Base-by-base conservation (phyloP, 2,113 vertebrate species). In the Ibidorhyncha struthersii region DNA sequence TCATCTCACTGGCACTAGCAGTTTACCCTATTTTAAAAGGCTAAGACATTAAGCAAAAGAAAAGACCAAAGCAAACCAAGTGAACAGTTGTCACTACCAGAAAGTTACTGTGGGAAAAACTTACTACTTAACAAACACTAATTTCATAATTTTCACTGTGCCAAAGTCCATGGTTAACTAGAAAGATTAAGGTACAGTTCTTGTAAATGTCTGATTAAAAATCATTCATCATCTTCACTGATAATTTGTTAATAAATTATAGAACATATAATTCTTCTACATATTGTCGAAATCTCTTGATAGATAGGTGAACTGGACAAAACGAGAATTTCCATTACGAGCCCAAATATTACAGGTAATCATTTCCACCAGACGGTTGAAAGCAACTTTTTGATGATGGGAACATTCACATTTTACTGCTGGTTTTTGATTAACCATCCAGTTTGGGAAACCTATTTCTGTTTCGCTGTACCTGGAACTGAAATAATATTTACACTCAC, bases 401-500 rank as follows among this genome's bases (percentile, higher is more conserved):
- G 78, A 63, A 5, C 83, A 55, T 36, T 79, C 5, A 26, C 41
- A 14, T 45, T 69, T 89, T 67, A 50, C 34, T 83, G 25, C 27
- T 82, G 32, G 4, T 26, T 86, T 95, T 83, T 55, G 10, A 82
- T 59, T 88, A 97, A 93, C 90, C 56, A 88, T 53, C 10, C 70
- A 26, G 18, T 82, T 86, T 94, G 86, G 77, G 97, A 97, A 96
- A 92, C 34, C 36, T 82, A 21, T 26, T 87, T 78, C 49, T 74
- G 40, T 56, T 90, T 78, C 66, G 52, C 70, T 53, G 10, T 45
- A 63, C 65, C 74, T 87, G 67, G 80, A 82, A 92, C 41, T 92
- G 76, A 97, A 97, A 82, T 65, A 97, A 84, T 34, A 82, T 89
- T 96, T 97, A 95, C 84, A 86, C 82, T 97, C 87, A 95, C 3